These are phyloP conservation scores for Drosophila santomea DNA, from an alignment of 1,140 invertebrate genomes.

Conservation along the genomic window DNA sequence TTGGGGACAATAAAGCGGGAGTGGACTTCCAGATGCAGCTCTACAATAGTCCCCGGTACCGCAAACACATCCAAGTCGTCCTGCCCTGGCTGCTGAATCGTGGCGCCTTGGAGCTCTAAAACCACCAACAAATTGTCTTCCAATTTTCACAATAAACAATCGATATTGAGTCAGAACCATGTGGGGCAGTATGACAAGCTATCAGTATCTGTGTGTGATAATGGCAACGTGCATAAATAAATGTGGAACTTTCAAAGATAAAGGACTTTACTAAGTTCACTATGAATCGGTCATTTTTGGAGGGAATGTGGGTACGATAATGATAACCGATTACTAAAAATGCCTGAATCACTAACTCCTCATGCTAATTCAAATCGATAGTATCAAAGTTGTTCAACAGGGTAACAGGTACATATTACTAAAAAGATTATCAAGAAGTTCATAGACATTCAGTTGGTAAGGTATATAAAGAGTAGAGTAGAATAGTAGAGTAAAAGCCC, in stretches of 20 bases:
- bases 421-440: background rate
- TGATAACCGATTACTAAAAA: no score
- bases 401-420: no score
- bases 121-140: background rate
- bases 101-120: conserved; percentile 25
- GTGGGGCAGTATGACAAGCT: conserved; percentile 8
- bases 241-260: conserved; percentile 8
- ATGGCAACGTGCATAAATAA: conserved; percentile 9
- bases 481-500: no score
- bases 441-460: background rate
- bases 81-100: conserved; percentile 24
- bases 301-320: background rate
- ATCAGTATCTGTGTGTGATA: conserved; percentile 19
- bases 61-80: conserved; percentile 3
- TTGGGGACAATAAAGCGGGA: conserved; percentile 1
- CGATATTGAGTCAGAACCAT: background rate
- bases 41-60: conserved; percentile 9
- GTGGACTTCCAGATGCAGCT: conserved; percentile 22
- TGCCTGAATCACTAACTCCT: background rate
- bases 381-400: no score
- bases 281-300: background rate
- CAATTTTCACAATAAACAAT: background rate
- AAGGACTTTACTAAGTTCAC: background rate
- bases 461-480: background rate
- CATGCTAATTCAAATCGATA: no score